These are phyloP conservation scores for Diadophis punctatus DNA, from an alignment of 2,113 vertebrate species.

Conservation along the genomic window DNA sequence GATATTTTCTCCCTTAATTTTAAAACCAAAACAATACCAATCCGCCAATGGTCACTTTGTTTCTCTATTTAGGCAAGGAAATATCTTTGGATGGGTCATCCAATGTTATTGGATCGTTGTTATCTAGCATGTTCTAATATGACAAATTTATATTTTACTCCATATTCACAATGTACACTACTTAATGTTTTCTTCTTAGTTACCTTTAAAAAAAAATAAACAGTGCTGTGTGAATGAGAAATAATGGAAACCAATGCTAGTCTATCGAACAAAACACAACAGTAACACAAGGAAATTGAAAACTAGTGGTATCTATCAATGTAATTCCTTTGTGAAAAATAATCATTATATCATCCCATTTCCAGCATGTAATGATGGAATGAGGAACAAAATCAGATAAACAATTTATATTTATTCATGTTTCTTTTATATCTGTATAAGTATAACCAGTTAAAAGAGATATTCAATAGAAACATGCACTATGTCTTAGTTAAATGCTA, in stretches of 20 bases:
- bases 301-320: not conserved
- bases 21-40: not conserved
- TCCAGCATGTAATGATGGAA: not conserved
- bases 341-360: not conserved
- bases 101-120: not conserved
- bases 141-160: not conserved
- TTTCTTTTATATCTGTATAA: not conserved
- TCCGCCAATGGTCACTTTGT: not conserved
- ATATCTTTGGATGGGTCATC: not conserved
- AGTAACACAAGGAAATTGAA: not conserved
- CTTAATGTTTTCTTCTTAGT: not conserved
- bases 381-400: not conserved
- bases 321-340: not conserved
- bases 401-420: not conserved
- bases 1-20: not conserved
- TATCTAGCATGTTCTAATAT: not conserved
- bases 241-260: constrained; percentile 23
- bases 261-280: not conserved
- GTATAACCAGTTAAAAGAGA: not conserved
- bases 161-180: not conserved
- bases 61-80: not conserved
- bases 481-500: not conserved
- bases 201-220: not conserved
- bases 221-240: not conserved
- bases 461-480: not conserved